Evolutionary conservation across 1,140 invertebrate species (phyloP), one percentile per base, ranked within the genome.

Genomic region (Wasmannia auropunctata): DNA sequence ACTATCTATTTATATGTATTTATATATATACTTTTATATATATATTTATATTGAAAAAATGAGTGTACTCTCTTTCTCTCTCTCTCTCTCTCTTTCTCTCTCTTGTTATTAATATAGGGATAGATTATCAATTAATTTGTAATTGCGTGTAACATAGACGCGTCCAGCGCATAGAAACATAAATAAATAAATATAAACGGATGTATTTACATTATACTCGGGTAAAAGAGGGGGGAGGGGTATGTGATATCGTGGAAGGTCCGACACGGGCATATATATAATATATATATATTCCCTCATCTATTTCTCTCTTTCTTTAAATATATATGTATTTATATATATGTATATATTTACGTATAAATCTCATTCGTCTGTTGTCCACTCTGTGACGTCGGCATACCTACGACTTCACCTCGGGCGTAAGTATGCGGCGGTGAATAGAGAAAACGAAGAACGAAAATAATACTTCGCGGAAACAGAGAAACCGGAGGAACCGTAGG

Each of bases 111-210:
- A 80, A 72, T 79, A 88, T 87, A 90, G 67, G 85, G 88, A 91
- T 87, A 81, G 79, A 79, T 87, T 87, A 88, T 91, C 85, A 87
- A 89, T 93, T 92, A 88, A 87, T 92, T 86, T 94, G 90, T 88
- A 90, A 94, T 93, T 93, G 91, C 90, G 90, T 92, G 90, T 92
- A 91, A 90, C 91, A 93, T 91, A 92, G 88, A 94, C 93, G 94
- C 94, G 94, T 94, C 94, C 94, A 94, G 94, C 94, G 94, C 94
- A 94, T 94, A 91, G 91, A 93, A 94, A 93, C 93, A 93, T 93
- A 93, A 94, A 92, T 93, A 94, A 94, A 94, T 94, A 93, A 93
- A 93, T 92, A 92, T 88, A 90, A 92, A 90, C 90, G 88, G 92
- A 92, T 94, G 85, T 94, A 94, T 94, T 91, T 94, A 95, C 93